Evolutionary conservation across 2,797 vertebrate species (phyloP).

Genomic region (Sciaenops ocellatus): DNA sequence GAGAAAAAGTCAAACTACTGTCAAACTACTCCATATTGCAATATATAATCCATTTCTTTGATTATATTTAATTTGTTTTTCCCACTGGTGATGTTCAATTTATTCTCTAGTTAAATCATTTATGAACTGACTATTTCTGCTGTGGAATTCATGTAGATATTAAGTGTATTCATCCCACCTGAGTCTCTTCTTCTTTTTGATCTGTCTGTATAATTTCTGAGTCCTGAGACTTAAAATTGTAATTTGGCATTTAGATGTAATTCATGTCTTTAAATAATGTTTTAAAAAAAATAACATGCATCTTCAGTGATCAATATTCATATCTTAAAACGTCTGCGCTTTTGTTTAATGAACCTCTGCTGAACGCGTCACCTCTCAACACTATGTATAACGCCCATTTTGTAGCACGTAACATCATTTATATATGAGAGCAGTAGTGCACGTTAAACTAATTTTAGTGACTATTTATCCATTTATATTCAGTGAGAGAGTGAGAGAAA

Average conservation of each 20-base stretch:
- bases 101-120: constrained; percentile 25
- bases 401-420: constrained; percentile 23
- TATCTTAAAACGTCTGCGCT: constrained; percentile 6
- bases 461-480: constrained; percentile 76
- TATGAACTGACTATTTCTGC: constrained; percentile 16
- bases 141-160: constrained; percentile 20
- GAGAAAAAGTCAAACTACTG: neutral
- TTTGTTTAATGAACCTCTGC: constrained; percentile 17
- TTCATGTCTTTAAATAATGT: neutral
- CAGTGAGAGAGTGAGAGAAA: constrained; percentile 67
- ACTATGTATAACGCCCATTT: constrained; percentile 36
- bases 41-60: neutral
- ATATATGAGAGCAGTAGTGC: constrained; percentile 33
- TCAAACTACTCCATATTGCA: neutral
- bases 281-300: neutral
- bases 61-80: constrained; percentile 15
- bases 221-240: neutral
- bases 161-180: constrained; percentile 23
- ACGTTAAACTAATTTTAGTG: constrained; percentile 58
- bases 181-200: neutral
- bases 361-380: constrained; percentile 39
- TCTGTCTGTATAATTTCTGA: constrained; percentile 19
- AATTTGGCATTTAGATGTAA: constrained; percentile 6
- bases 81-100: neutral
- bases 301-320: constrained; percentile 11